Conservation (phyloP, 1,140 invertebrate species). For the Anoplophora glabripennis region DNA sequence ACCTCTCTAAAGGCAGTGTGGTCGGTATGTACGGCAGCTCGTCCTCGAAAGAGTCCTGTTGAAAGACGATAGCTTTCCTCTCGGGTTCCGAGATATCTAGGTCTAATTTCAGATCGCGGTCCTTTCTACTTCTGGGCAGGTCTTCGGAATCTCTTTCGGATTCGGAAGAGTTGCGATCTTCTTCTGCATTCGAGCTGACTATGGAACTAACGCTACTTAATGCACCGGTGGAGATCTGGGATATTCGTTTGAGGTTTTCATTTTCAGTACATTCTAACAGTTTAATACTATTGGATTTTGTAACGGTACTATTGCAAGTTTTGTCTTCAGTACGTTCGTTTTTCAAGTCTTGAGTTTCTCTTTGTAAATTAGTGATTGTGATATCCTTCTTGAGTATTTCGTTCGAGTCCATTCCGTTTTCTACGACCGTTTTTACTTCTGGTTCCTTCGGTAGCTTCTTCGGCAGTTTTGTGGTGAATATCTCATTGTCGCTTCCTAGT, state of each 20-base stretch:
- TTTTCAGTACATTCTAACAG: background rate
- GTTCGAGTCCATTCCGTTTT: background rate
- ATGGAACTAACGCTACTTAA: background rate
- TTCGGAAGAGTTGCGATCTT: constrained; percentile 70
- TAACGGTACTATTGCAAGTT: background rate
- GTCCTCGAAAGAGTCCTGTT: constrained; percentile 82
- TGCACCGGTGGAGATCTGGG: constrained; percentile 3
- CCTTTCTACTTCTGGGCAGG: constrained; percentile 51
- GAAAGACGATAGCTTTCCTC: constrained; percentile 70
- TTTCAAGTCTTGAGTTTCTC: background rate
- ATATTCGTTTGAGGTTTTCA: constrained; percentile 5
- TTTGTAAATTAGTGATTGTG: background rate
- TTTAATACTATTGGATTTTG: background rate
- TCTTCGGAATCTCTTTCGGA: constrained; percentile 70
- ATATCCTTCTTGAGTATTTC: background rate
- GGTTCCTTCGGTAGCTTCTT: constrained; percentile 31
- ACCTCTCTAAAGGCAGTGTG: constrained; percentile 77
- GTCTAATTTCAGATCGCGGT: constrained; percentile 42
- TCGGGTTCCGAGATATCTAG: constrained; percentile 58
- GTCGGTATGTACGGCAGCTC: constrained; percentile 85
- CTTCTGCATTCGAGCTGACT: constrained; percentile 42
- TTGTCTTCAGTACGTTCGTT: background rate
- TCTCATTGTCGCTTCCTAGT: constrained; percentile 41
- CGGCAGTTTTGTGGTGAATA: constrained; percentile 45
- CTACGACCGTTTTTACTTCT: background rate